Percentiles rank a stretch among this genome's conserved stretches.
These are phyloP conservation scores for Uromys caudimaculatus DNA, from an alignment of 2,797 vertebrate species.

Conservation along the genomic window DNA sequence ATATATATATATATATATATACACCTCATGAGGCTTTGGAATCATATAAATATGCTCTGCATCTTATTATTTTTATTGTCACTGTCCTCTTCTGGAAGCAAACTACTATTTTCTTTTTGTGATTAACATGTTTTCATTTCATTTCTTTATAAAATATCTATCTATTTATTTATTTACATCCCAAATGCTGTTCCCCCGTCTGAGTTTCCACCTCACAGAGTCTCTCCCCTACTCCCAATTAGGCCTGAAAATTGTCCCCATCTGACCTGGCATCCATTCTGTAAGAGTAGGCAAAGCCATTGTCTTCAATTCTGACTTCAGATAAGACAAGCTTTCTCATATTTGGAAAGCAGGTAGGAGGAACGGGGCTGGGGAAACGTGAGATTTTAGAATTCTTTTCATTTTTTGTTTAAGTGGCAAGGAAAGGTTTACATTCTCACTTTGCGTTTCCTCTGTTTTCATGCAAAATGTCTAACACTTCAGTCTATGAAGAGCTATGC, in stretches of 20 bases:
- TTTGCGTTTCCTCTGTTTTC: neutral
- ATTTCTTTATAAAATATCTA: neutral
- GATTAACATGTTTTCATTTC: neutral
- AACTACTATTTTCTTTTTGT: neutral
- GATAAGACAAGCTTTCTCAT: neutral
- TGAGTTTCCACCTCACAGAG: neutral
- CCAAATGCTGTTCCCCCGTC: neutral
- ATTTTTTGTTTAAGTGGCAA: neutral
- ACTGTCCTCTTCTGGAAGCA: neutral
- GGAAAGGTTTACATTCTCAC: neutral
- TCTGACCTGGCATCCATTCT: neutral
- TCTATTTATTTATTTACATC: neutral
- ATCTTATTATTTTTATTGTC: neutral
- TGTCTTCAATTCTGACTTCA: neutral
- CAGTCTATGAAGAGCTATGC: neutral
- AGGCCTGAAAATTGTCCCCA: neutral
- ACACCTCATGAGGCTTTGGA: neutral
- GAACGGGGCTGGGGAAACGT: accelerated
- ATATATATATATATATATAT: neutral
- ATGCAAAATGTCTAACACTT: neutral
- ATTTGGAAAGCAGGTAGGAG: neutral
- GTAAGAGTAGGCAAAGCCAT: neutral
- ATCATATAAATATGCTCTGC: neutral
- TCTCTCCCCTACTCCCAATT: neutral
- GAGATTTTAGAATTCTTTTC: too few species aligned